Evolutionary conservation across 2,113 vertebrate genomes (phyloP).

Genomic region (Todiramphus saurophagus): DNA sequence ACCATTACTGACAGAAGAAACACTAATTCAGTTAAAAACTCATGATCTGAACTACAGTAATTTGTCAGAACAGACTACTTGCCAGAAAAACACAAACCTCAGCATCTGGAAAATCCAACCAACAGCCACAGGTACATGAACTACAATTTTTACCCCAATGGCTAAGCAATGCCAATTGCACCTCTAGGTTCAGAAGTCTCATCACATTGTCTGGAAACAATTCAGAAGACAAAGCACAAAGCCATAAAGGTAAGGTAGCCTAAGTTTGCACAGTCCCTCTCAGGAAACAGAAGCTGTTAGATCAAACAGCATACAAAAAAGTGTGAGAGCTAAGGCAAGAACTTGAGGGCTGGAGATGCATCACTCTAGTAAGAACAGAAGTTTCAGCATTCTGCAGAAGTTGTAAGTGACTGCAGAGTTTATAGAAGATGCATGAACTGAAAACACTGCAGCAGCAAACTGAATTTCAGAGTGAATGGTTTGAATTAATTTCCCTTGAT

Average conservation of each 20-base stretch:
- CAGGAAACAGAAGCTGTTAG: background rate
- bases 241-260: background rate
- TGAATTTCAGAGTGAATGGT: background rate
- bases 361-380: background rate
- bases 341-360: background rate
- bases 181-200: background rate
- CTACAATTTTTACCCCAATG: background rate
- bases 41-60: background rate
- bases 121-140: background rate
- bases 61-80: background rate
- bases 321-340: background rate
- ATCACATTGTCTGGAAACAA: background rate
- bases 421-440: rapidly evolving
- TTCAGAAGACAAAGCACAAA: background rate
- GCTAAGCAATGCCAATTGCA: background rate
- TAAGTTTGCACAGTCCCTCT: background rate
- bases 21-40: background rate
- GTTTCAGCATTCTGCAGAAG: background rate
- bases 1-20: background rate
- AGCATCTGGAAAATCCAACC: background rate
- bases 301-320: background rate
- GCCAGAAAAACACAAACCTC: background rate
- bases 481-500: background rate
- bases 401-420: background rate
- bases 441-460: background rate